phyloP scores from a whole-genome alignment of 2,888 invertebrate species.

The Nipponacmea schrenckii region DNA sequence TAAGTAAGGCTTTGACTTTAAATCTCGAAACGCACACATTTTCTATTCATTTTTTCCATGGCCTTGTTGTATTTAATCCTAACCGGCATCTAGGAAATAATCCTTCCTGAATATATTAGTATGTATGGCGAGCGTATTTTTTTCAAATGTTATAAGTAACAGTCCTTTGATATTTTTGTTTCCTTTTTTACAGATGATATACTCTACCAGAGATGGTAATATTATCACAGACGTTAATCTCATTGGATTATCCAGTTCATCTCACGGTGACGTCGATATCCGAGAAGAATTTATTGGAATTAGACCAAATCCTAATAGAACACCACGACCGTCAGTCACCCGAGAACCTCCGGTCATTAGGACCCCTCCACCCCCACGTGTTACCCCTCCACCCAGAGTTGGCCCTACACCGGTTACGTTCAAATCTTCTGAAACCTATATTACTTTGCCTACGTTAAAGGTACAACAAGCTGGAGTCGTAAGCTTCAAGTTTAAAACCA shows the following conservation, averaged over 20 bases:
- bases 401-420: slow-evolving; percentile 31
- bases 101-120: too few relatives aligned
- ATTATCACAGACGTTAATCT: not conserved
- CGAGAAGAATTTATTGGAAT: not conserved
- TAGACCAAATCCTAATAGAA: not conserved
- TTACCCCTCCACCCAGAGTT: slow-evolving; percentile 13
- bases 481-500: slow-evolving; percentile 58
- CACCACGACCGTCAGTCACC: slow-evolving; percentile 8
- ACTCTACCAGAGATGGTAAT: slow-evolving; percentile 14
- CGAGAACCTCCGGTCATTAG: slow-evolving; percentile 13
- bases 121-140: too few relatives aligned
- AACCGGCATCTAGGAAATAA: too few relatives aligned
- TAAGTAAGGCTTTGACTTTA: too few relatives aligned
- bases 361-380: slow-evolving; percentile 18
- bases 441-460: slow-evolving; percentile 22
- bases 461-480: slow-evolving; percentile 29
- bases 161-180: not conserved
- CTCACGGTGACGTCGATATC: slow-evolving; percentile 2
- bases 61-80: too few relatives aligned
- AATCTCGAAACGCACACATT: too few relatives aligned
- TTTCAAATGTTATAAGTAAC: too few relatives aligned
- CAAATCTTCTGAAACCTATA: slow-evolving; percentile 15
- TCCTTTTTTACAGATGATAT: slow-evolving; percentile 15
- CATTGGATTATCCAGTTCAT: not conserved
- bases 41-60: too few relatives aligned